Evolutionary conservation across 2,888 invertebrate species (phyloP), one percentile per base, ranked within the genome.

Genomic region (Sarcophaga carnaria): DNA sequence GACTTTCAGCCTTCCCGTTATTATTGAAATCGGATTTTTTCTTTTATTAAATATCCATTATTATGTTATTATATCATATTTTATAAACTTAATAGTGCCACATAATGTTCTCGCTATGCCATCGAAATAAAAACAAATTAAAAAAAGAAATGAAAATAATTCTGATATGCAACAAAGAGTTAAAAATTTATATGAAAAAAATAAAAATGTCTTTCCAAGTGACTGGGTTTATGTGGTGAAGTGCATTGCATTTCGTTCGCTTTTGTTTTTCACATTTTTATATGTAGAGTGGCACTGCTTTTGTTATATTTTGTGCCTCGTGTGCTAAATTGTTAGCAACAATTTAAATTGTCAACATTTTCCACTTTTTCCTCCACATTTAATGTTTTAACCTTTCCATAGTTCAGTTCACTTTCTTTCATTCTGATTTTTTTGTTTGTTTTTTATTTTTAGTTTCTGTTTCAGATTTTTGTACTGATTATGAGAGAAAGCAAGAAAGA

Each of bases 291-390:
- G 17, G 54, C 17, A 4, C 54, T 14, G 70, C 25, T 22, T 17
- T 45, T 67, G 12, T 62, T 70, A 54, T 80, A 6, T 70, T 75
- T 54, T 66, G n/a, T 72, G 54, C 75, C 77, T 77, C 70, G 79
- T 88, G 70, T 81, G 69, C 74, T 80, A 83, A 88, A 86, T 85
- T 85, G 81, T 79, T 75, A 83, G 75, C 75, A 86, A 69, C 85
- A 88, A 83, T 86, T 88, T 83, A 76, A 79, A 81, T 80, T 86
- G 86, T 86, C 86, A 88, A 81, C 83, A 82, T 88, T 77, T 83
- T 83, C 62, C 79, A 14, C 49, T 12, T 49, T 49, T 49, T 49
- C 11, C 14, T 14, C 4, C 14, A 49, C 14, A 82, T 84, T 86
- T 80, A 85, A 75, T 71, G 37, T 82, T 81, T 64, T 79, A 86